Base-by-base conservation (phyloP, 2,797 vertebrate genomes). In the Molothrus ater region DNA sequence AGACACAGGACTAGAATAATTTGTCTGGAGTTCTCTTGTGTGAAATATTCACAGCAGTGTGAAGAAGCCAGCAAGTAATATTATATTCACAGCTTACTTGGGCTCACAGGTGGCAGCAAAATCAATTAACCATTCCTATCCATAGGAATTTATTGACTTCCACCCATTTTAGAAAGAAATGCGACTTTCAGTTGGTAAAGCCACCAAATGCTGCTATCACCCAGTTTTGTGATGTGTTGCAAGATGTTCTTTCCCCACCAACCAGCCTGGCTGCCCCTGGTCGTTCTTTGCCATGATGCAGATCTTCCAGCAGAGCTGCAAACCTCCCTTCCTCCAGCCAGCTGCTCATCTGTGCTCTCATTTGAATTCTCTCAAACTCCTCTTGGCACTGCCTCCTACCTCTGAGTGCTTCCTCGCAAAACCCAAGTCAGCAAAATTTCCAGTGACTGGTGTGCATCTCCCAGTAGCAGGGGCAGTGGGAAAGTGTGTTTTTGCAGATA, bases 71-170 rank as follows among this genome's bases (percentile, higher is more conserved):
- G 88, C 92, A 91, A 96, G 82, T 88, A 95, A 72, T 93, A 95
- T 86, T 87, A 94, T 64, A 94, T 73, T 83, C 78, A 75, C 17
- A 4, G 87, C 84, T 96, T 94, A 56, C 85, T 90, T 96, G 93
- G 95, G 90, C 88, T 97, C 96, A 95, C 84, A 95, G 86, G 88
- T 96, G 94, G 82, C 85, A 96, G 75, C 86, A 97, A 97, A 97
- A 97, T 96, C 95, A 97, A 97, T 97, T 96, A 97, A 86, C 93
- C 82, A 65, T 79, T 96, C 95, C 80, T 94, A 95, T 94, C 87
- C 76, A 74, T 92, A 92, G 60, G 60, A 97, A 95, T 82, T 94
- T 96, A 96, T 82, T 96, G 90, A 97, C 92, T 94, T 94, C 32
- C 10, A 9, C 57, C 75, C 86, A 87, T 94, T 97, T 96, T 95